Conservation (phyloP, 2,888 invertebrate genomes). For the Axea sp. region DNA sequence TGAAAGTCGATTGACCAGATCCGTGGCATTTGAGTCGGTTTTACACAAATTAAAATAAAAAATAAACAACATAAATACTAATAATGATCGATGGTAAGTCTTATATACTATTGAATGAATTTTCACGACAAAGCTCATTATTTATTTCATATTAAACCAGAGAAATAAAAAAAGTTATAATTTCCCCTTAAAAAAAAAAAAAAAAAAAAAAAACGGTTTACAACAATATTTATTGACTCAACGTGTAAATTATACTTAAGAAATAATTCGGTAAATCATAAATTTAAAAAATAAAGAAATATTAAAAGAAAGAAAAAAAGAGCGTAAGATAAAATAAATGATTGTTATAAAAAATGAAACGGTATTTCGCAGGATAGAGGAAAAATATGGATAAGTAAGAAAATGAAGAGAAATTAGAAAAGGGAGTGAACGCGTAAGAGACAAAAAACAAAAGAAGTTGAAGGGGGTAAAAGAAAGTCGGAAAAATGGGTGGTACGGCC, state of each 20-base stretch:
- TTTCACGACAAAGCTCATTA: no score
- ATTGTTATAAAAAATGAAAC: conserved; percentile 26
- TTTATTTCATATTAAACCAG: no score
- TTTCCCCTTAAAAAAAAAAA: no score
- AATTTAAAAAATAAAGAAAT: no score
- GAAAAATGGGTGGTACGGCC: conserved; percentile 56
- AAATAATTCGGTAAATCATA: no score
- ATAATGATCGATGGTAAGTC: conserved; percentile 3
- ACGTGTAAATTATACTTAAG: no score
- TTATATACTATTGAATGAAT: conserved; percentile 29
- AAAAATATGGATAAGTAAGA: conserved; percentile 44
- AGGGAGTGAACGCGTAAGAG: conserved; percentile 11
- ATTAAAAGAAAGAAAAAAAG: conserved; percentile 11
- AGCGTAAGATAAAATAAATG: conserved; percentile 32
- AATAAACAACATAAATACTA: conserved; percentile 28
- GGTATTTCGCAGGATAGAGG: conserved; percentile 1
- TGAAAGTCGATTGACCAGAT: conserved; percentile 53
- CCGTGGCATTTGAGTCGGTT: conserved; percentile 38
- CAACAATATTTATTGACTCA: no score
- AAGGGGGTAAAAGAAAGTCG: conserved; percentile 31
- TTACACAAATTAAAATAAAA: conserved; percentile 26
- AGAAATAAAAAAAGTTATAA: no score
- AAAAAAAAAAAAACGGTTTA: no score
- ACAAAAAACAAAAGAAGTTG: conserved; percentile 54
- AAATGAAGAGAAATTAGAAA: conserved; percentile 54